Conservation (phyloP, 2,113 vertebrate genomes). For the Microtus richardsoni region DNA sequence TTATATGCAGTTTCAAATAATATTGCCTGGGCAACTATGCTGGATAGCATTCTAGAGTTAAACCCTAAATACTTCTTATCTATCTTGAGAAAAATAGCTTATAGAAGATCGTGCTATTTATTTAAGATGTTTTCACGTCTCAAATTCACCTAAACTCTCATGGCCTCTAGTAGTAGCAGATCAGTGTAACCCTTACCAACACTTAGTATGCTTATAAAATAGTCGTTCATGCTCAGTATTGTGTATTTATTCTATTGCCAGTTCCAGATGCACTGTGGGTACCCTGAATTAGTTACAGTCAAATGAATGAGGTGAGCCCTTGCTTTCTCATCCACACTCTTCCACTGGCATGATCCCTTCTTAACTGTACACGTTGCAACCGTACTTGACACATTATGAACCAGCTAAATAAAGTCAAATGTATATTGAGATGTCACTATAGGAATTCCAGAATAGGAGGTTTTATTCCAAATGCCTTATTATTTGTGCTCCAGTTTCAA, state of each 20-base stretch:
- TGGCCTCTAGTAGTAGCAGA: not conserved
- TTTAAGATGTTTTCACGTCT: slow-evolving; percentile 37
- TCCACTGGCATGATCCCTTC: slow-evolving; percentile 42
- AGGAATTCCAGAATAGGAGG: not conserved
- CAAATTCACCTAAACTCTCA: slow-evolving; percentile 18
- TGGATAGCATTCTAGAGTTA: not conserved
- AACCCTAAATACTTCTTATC: not conserved
- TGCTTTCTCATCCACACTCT: not conserved
- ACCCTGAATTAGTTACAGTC: not conserved
- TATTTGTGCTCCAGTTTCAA: not conserved
- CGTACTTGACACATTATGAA: not conserved
- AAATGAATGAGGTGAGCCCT: slow-evolving; percentile 10
- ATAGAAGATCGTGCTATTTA: not conserved
- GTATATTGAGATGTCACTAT: not conserved
- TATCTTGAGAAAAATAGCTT: slow-evolving; percentile 20
- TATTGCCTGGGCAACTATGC: not conserved
- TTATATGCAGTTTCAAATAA: slow-evolving; percentile 14
- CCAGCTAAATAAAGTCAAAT: slow-evolving; percentile 55
- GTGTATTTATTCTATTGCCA: slow-evolving; percentile 37
- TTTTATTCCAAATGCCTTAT: slow-evolving; percentile 32
- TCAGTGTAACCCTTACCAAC: not conserved
- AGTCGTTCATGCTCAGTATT: slow-evolving; percentile 7
- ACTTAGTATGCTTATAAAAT: not conserved
- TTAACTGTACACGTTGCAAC: not conserved
- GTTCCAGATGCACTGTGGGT: not conserved